Evolutionary conservation across 2,888 invertebrate genomes (phyloP), one percentile per base, ranked within the genome.

Genomic region (Hoplodrina ambigua): DNA sequence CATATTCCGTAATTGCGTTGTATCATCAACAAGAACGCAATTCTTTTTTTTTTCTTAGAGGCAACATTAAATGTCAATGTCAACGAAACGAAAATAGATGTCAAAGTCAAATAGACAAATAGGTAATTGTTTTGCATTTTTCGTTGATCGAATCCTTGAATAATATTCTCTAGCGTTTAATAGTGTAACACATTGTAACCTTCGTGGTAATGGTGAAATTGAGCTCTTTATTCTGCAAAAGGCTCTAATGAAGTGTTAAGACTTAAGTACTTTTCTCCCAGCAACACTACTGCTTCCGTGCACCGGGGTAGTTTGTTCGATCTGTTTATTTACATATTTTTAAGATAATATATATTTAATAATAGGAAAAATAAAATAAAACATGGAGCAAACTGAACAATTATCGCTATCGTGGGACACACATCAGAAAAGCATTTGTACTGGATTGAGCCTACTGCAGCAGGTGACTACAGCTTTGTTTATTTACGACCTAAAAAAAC

Each of bases 381-480:
- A 20, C 37, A 92, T 92, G 92, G 73, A 85, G 13, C 78, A 85
- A 54, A 60, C 84, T 13, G 76, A 76, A 30, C 87, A 86, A 53
- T 88, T 93, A 69, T 88, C 91, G 20, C 83, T 94, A 44, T 87
- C 93, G 7, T 94, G 94, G 92, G 88, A 90, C 56, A 84, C 90
- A 8, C 90, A 94, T 75, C 88, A 91, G 67, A 90, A 87, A 44
- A 93, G 88, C 80, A 90, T 94, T 69, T 93, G 93, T 75, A 86
- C 81, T 64, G 94, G 94, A n/a, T 86, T 94, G 55, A 92, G 93
- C 73, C 72, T 82, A 20, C 80, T 94, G 30, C 94, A 94, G 76
- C 94, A 94, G 90, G 94, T 94, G 6, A 58, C 10, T 19, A 25
- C 25, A 25, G 25, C 25, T 25, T n/a, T 25, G 13, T 41, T 41